phyloP scores from a whole-genome alignment of 2,797 vertebrate species.

The Lycodopsis pacificus region DNA sequence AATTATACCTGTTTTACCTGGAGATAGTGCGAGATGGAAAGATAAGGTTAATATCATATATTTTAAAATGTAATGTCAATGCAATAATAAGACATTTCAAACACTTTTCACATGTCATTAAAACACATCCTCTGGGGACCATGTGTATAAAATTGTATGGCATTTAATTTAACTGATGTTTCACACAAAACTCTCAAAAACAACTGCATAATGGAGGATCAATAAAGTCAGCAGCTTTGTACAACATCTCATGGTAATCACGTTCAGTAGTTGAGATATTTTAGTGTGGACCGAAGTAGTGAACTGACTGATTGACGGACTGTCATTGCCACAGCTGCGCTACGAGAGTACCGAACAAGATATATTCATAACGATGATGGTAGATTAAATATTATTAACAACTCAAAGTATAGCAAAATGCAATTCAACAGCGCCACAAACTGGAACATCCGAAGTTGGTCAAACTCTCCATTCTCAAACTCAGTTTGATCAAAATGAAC shows the following conservation, averaged over 20 bases:
- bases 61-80: background rate
- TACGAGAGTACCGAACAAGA: background rate
- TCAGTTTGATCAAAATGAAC: too few species aligned
- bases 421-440: too few species aligned
- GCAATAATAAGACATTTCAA: background rate
- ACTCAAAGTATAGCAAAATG: background rate
- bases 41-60: background rate
- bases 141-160: background rate
- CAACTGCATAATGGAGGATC: background rate
- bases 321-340: too few species aligned
- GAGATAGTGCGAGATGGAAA: background rate
- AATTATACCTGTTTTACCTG: background rate
- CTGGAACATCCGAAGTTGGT: background rate
- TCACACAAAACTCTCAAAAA: background rate
- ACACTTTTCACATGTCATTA: background rate
- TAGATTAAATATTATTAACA: background rate
- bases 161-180: background rate
- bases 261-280: background rate
- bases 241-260: background rate
- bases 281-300: background rate
- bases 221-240: background rate
- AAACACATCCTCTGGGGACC: background rate
- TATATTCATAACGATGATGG: too few species aligned
- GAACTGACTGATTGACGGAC: background rate
- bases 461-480: too few species aligned